Evolutionary conservation across 2,797 vertebrate species (phyloP), one percentile per base, ranked within the genome.

Genomic region (Sebastes taczanowskii): DNA sequence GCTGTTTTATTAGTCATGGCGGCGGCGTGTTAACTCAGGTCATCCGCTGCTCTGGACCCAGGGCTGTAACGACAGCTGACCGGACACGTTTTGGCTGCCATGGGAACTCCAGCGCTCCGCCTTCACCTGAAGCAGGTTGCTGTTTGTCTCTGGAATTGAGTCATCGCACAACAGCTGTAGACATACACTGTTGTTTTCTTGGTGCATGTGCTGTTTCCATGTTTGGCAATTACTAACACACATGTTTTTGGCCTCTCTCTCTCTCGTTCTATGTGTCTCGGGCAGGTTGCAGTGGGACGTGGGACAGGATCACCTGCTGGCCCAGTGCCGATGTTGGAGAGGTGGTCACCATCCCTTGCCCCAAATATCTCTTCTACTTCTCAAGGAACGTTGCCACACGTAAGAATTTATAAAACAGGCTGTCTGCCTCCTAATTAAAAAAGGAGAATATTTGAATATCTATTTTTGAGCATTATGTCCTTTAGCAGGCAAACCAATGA

Each of bases 301-400:
- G 98, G 98, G 97, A 99, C 86, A 97, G 96, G 82, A 89, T 98
- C 77, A 96, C 96, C 0, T 99, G 98, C 92, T 99, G 98, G 98
- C 98, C 97, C 0, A 90, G 95, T 3, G 96, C 97, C 0, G 89
- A 89, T 3, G 82, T 94, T 13, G 97, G 97, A 78, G 94, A 98
- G 64, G 87, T 95, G n/a, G 97, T 97, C 35, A 95, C 97, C 52
- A 90, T 97, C 73, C 93, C 94, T 0, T 99, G 98, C 34, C 98
- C 98, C 0, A 91, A 89, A 85, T 97, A 96, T 83, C 96, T 98
- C 70, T 94, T 89, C 11, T 93, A 96, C 89, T 95, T 97, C 91
- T 94, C 95, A n/a, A 67, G 93, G 7, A 84, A 88, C 20, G n/a
- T 79, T 53, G 61, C 27, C 0, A 87, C 90, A 35, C 96, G 97